Conservation (phyloP, 2,888 invertebrate genomes). For the Euplexia lucipara region DNA sequence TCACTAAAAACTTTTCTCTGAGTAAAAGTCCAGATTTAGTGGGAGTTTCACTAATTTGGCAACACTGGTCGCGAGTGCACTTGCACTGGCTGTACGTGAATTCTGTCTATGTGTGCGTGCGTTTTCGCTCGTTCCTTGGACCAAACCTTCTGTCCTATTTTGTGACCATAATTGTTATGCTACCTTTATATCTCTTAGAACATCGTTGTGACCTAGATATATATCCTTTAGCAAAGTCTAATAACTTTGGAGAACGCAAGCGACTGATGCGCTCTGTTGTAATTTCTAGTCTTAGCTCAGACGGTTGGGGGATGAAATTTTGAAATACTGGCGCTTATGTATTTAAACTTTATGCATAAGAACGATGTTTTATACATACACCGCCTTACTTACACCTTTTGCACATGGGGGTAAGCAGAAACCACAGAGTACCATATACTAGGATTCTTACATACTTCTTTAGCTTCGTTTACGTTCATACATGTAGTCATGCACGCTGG, state of each 20-base stretch:
- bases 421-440: no score
- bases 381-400: no score
- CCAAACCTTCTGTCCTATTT: constrained; percentile 8
- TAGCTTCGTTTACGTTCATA: no score
- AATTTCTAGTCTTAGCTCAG: constrained; percentile 26
- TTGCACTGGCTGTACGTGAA: neutral
- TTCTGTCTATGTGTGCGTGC: neutral
- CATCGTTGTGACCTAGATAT: constrained; percentile 49
- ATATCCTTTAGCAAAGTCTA: constrained; percentile 43
- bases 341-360: neutral
- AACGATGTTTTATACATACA: neutral
- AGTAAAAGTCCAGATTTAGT: no score
- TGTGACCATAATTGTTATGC: constrained; percentile 13
- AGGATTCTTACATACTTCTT: no score
- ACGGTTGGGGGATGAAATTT: neutral
- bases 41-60: no score
- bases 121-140: neutral
- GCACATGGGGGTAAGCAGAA: no score
- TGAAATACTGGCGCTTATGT: neutral
- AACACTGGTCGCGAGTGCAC: neutral
- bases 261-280: constrained; percentile 29
- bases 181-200: constrained; percentile 29
- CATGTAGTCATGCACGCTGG: no score
- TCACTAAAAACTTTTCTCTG: no score
- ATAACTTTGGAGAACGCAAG: constrained; percentile 41